A percentile compares a stretch with the other conserved stretches of the same genome.
phyloP scores from a whole-genome alignment of 1,140 invertebrate genomes.

The Lepidurus packardi region DNA sequence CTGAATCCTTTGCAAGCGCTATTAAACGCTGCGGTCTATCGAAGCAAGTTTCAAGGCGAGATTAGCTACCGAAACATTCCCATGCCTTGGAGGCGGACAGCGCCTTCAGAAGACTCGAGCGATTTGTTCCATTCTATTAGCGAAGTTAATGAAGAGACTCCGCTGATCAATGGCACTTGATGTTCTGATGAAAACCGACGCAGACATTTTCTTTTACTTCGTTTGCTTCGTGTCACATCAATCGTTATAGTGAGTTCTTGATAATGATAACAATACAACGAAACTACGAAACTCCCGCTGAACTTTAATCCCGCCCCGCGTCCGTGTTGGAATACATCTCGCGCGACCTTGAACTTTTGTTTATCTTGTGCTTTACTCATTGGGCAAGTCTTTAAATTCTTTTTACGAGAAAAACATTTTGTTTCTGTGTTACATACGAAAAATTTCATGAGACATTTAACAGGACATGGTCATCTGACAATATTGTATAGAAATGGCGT shows the following conservation, averaged over 20 bases:
- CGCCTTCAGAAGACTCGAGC: background rate
- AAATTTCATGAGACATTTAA: background rate
- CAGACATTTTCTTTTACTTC: too few species aligned
- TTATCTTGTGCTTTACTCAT: background rate
- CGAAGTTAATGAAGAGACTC: background rate
- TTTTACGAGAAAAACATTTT: background rate
- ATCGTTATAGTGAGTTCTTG: too few species aligned
- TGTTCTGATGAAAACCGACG: background rate
- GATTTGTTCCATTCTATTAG: background rate
- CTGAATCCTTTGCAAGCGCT: constrained; percentile 75
- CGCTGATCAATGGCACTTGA: background rate
- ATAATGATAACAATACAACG: too few species aligned
- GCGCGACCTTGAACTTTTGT: constrained; percentile 9
- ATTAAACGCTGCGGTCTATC: constrained; percentile 69
- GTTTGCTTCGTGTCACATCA: too few species aligned
- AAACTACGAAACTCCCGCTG: too few species aligned
- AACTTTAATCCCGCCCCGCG: background rate
- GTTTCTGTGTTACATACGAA: background rate
- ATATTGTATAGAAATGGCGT: background rate
- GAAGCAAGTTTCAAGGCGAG: constrained; percentile 44
- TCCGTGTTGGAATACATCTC: background rate
- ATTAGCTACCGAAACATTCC: constrained; percentile 8
- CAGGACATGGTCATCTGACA: background rate
- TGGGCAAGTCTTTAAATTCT: too few species aligned
- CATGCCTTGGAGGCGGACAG: constrained; percentile 23